Evolutionary conservation across 1,140 invertebrate species (phyloP).

Genomic region (Cydia amplana): DNA sequence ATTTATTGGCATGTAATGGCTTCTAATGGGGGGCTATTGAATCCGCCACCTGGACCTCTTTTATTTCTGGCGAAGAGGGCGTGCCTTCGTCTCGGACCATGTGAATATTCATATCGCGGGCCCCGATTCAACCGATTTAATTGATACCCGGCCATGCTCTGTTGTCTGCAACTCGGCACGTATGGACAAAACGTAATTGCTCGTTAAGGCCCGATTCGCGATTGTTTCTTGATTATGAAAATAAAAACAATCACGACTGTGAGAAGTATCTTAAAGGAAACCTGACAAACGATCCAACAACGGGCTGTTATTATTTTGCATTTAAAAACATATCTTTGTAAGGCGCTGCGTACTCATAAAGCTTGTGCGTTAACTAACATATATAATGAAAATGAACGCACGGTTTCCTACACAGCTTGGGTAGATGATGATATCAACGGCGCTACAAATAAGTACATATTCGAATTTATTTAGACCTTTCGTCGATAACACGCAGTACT

Average conservation of each 20-base stretch:
- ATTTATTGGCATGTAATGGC: slow-evolving; percentile 75
- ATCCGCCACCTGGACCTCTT: slow-evolving; percentile 69
- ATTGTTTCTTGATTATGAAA: slow-evolving; percentile 74
- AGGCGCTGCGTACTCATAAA: slow-evolving; percentile 41
- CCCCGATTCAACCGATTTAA: slow-evolving; percentile 65
- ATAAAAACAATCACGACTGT: slow-evolving; percentile 54
- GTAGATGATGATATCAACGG: slow-evolving; percentile 69
- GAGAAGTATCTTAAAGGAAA: slow-evolving; percentile 51
- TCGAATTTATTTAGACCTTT: slow-evolving; percentile 75
- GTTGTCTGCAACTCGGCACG: slow-evolving; percentile 40
- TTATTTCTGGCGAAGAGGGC: slow-evolving; percentile 50
- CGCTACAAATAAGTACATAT: slow-evolving; percentile 68
- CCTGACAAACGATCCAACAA: slow-evolving; percentile 48
- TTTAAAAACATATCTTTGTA: slow-evolving; percentile 48
- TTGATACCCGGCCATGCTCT: slow-evolving; percentile 54
- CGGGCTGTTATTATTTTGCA: slow-evolving; percentile 42
- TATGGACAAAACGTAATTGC: slow-evolving; percentile 72
- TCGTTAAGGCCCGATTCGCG: slow-evolving; percentile 70
- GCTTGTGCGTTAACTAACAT: slow-evolving; percentile 32
- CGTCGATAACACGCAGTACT: slow-evolving; percentile 67
- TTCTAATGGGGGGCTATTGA: slow-evolving; percentile 72
- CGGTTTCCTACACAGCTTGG: slow-evolving; percentile 28
- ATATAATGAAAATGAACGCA: slow-evolving; percentile 21
- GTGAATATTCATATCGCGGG: slow-evolving; percentile 69
- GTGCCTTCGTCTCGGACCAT: slow-evolving; percentile 43